Base-by-base conservation (phyloP, 2,113 vertebrate species). In the Nanorana parkeri region DNA sequence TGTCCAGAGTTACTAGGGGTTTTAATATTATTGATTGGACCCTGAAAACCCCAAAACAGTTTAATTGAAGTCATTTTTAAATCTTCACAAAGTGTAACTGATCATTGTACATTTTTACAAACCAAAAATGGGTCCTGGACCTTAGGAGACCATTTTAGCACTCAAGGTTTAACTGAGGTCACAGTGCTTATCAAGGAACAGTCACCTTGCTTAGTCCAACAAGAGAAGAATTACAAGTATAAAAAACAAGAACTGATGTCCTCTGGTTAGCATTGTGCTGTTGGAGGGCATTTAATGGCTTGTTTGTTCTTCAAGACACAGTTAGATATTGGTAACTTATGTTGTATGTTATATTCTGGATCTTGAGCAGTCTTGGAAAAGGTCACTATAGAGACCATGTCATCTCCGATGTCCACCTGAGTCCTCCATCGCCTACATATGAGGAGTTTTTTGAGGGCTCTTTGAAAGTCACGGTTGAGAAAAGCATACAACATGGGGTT, bases 381-480 rank as follows among this genome's bases (percentile, higher is more conserved):
- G 0, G 92, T 93, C 79, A 91, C 92, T 64, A 92, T 93, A 69
- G 92, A 93, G 41, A 93, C 90, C 88, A 92, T 90, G 78, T 93
- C 92, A 7, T 92, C 91, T n/a, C 90, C 87, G 2, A 78, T 87
- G 15, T 89, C 90, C 83, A 91, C 92, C 82, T 92, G 90, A 7
- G 91, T 88, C 78, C 87, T 87, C 81, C 84, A 85, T n/a, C 81
- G 89, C 63, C 88, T 89, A 85, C 91, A 95, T 29, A 91, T 73
- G 19, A 97, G 90, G 78, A 97, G 83, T 83, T 93, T 94, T 17
- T 86, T 85, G 75, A 96, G 94, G 20, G 95, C 95, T 20, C 91
- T 86, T 56, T 92, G 90, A 85, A 92, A 92, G 77, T 92, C 91
- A 51, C 89, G 69, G 80, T 92, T 92, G 65, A 92, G 86, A 80